Evolutionary conservation across 2,797 vertebrate species (phyloP).

Genomic region (Parambassis ranga): DNA sequence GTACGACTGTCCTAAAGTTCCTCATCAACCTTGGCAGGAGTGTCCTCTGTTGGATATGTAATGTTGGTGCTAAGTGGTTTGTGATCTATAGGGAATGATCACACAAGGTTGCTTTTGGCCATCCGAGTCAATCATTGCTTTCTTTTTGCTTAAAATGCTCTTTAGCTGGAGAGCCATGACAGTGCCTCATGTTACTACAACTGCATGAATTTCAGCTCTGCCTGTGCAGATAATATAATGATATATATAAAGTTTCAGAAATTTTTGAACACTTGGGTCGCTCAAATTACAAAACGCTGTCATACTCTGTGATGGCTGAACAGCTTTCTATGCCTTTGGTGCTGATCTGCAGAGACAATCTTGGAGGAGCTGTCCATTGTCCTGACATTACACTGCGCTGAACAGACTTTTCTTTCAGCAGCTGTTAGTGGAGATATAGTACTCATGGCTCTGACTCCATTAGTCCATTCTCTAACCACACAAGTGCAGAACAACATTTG

Average conservation of each 20-base stretch:
- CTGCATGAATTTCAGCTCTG: no score
- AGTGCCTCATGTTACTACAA: neutral
- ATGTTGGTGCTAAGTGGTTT: neutral
- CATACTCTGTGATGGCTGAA: no score
- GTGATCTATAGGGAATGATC: neutral
- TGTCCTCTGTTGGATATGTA: neutral
- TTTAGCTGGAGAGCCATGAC: no score
- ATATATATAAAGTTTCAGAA: no score
- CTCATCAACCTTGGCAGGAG: conserved; percentile 29
- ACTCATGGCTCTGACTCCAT: conserved; percentile 21
- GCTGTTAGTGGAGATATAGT: conserved; percentile 19
- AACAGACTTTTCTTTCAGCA: conserved; percentile 14
- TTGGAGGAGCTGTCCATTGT: conserved; percentile 50
- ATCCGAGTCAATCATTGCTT: conserved; percentile 4
- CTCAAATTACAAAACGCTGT: no score
- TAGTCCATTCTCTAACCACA: conserved; percentile 14
- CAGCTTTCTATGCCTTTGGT: neutral
- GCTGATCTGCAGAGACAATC: neutral
- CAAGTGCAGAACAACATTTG: conserved; percentile 6
- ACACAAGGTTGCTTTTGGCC: neutral
- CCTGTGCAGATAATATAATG: no score
- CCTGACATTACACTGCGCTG: conserved; percentile 12
- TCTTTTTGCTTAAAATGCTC: conserved; percentile 2
- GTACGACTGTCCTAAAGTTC: conserved; percentile 15
- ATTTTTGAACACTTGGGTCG: no score